A percentile compares a stretch with the other conserved stretches of the same genome.
These are phyloP conservation scores for Actinernus sp. DNA, from an alignment of 92 coral and sea anemone species.

Conservation along the genomic window DNA sequence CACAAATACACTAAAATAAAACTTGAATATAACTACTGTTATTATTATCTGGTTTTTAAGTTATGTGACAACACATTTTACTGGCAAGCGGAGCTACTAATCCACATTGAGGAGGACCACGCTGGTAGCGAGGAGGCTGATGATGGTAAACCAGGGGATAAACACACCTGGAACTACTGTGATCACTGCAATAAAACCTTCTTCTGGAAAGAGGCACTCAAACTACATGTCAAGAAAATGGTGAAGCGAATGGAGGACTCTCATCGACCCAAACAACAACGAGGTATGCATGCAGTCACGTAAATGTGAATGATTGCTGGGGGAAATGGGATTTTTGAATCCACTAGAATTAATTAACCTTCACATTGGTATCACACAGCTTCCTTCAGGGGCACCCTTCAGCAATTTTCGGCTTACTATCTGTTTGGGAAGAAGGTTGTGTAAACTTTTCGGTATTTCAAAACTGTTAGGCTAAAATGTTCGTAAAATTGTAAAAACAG, in stretches of 20 bases:
- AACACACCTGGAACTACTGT: neutral
- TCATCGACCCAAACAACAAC: too few species aligned
- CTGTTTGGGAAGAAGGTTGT: too few species aligned
- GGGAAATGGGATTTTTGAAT: too few species aligned
- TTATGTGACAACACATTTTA: slow-evolving; percentile 37
- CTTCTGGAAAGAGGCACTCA: neutral
- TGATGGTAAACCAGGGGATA: neutral
- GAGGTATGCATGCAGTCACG: too few species aligned
- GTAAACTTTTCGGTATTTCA: too few species aligned
- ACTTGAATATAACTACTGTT: neutral
- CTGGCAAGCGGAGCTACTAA: slow-evolving; percentile 17
- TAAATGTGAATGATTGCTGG: too few species aligned
- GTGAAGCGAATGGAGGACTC: neutral
- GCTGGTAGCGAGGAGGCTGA: neutral
- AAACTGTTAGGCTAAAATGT: too few species aligned
- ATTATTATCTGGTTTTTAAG: slow-evolving; percentile 11
- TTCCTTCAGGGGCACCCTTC: too few species aligned
- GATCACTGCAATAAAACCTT: slow-evolving; percentile 13
- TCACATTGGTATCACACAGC: too few species aligned
- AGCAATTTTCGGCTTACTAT: too few species aligned
- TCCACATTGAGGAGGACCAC: slow-evolving; percentile 24
- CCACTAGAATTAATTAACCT: too few species aligned
- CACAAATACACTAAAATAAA: neutral
- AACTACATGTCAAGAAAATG: neutral
- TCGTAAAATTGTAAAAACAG: too few species aligned